A percentile compares a stretch with the other conserved stretches of the same genome.
These are phyloP conservation scores for Rhamnusium bicolor DNA, from an alignment of 2,888 invertebrate genomes.

Conservation along the genomic window DNA sequence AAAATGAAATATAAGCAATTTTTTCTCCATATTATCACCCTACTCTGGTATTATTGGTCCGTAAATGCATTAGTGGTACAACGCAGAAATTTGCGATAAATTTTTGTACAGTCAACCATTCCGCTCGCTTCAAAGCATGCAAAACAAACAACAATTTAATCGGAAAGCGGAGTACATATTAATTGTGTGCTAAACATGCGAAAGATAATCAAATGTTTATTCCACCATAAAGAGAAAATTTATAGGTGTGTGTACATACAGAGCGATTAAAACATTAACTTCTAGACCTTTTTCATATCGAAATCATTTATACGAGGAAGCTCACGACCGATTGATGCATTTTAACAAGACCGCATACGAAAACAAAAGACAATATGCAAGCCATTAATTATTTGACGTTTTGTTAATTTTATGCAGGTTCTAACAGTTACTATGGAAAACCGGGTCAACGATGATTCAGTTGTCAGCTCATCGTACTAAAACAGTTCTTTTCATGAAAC, in stretches of 20 bases:
- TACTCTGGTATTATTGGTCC: neutral
- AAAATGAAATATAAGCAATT: neutral
- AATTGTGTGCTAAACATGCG: slow-evolving; percentile 7
- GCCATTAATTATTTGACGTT: too few relatives aligned
- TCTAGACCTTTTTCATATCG: too few relatives aligned
- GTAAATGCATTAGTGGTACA: neutral
- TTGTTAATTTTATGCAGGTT: too few relatives aligned
- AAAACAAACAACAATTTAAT: slow-evolving; percentile 18
- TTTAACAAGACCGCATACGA: too few relatives aligned
- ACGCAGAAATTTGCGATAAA: neutral
- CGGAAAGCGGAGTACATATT: neutral
- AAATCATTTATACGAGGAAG: too few relatives aligned
- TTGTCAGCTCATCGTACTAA: too few relatives aligned
- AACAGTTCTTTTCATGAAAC: too few relatives aligned
- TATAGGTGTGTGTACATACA: neutral
- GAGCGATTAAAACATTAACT: neutral
- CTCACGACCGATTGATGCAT: too few relatives aligned
- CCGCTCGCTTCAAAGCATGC: neutral
- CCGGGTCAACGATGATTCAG: too few relatives aligned
- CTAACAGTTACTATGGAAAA: too few relatives aligned
- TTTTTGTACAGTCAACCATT: slow-evolving; percentile 2
- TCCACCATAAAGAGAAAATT: neutral
- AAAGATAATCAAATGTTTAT: slow-evolving; percentile 16
- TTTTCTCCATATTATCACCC: neutral
- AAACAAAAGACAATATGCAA: too few relatives aligned